Evolutionary conservation across 2,113 vertebrate species (phyloP), one percentile per base, ranked within the genome.

Genomic region (Mesitornis unicolor): DNA sequence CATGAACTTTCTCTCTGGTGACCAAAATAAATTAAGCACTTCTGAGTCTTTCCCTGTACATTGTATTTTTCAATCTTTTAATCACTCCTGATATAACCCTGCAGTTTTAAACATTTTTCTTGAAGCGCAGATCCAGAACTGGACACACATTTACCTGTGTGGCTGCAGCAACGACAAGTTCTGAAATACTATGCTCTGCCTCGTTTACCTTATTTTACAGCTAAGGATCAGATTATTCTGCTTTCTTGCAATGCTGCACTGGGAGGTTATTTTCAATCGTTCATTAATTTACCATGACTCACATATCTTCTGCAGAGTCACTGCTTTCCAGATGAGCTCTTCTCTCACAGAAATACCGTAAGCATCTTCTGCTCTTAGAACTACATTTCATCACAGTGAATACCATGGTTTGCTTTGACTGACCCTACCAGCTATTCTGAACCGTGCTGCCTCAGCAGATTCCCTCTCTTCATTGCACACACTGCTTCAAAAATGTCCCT

Each of bases 1-100:
- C 68, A 35, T 24, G 53, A 78, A 53, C 53, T 79, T 74, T 76
- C 40, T 40, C 2, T 12, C 50, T 47, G 54, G 59, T 70, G 48
- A 94, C 74, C 36, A 85, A 84, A 93, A 90, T 42, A 77, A 93
- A 92, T 64, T 28, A 95, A 70, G 67, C 31, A 29, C 63, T 80
- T 80, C 16, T 25, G 64, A 69, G 38, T 33, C 31, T n/a, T 80
- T 53, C 75, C 43, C 40, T 71, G 25, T 16, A 88, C 84, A 31
- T 19, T 3, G 0, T 38, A 24, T 84, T 75, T 71, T 69, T 69
- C 45, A 56, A 15, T 42, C 13, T 79, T 87, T 88, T 80, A 73
- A 88, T 40, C 28, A 61, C 10, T 26, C n/a, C 29, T 59, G n/a
- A 84, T 50, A 42, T 5, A 87, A 51, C 21, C 11, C 31, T 40